phyloP scores from a whole-genome alignment of 2,797 vertebrate genomes.

The Perdix hodgsoniae region DNA sequence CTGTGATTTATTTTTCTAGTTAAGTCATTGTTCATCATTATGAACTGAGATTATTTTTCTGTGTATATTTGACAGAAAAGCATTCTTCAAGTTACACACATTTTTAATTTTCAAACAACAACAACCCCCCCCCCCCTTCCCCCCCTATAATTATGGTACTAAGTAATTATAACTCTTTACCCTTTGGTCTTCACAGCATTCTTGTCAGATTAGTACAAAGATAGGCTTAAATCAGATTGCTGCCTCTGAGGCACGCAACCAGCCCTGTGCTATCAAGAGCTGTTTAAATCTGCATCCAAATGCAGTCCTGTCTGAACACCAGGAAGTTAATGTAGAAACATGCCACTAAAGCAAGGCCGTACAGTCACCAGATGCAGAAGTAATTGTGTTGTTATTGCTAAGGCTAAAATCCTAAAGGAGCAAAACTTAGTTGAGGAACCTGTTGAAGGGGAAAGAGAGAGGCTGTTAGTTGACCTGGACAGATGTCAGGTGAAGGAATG shows the following conservation, averaged over 20 bases:
- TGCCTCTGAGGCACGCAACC: neutral
- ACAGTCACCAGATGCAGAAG: neutral
- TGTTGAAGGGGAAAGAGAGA: neutral
- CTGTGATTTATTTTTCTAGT: conserved; percentile 64
- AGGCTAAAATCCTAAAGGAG: neutral
- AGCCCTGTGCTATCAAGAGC: neutral
- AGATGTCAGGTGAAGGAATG: neutral
- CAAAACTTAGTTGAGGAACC: neutral
- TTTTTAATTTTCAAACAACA: conserved; percentile 65
- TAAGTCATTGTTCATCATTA: conserved; percentile 68
- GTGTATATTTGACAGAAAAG: conserved; percentile 52
- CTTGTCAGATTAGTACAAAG: conserved; percentile 53
- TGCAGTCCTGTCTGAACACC: neutral
- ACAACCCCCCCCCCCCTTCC: conserved; percentile 13
- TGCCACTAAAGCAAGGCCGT: neutral
- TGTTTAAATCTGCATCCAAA: neutral
- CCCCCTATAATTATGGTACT: conserved; percentile 36
- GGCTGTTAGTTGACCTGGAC: conserved; percentile 13
- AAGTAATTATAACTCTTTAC: conserved; percentile 51
- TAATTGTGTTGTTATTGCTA: conserved; percentile 6
- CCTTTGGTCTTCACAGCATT: conserved; percentile 59
- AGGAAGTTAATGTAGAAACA: fast-evolving
- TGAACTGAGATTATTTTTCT: conserved; percentile 59
- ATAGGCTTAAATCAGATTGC: conserved; percentile 31
- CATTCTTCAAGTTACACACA: conserved; percentile 63